A percentile compares a stretch with the other conserved stretches of the same genome.
Evolutionary conservation across 2,888 invertebrate genomes (phyloP).

Genomic region (Lysandra bellargus): DNA sequence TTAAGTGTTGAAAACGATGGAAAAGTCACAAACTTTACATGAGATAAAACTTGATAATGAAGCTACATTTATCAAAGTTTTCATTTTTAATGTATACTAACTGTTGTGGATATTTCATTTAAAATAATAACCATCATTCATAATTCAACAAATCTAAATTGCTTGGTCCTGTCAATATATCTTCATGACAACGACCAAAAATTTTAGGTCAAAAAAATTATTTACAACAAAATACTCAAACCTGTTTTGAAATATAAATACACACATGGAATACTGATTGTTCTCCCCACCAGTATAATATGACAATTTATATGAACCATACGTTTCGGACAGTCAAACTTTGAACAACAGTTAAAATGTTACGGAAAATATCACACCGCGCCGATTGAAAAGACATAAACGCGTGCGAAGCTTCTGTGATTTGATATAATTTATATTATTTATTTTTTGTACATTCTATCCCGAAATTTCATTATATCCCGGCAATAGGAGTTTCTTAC

Average conservation of each 20-base stretch:
- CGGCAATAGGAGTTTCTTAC: too few species aligned
- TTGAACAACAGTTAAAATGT: neutral
- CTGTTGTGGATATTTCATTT: too few species aligned
- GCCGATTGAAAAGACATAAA: constrained; percentile 26
- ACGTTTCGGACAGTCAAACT: neutral
- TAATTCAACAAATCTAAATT: neutral
- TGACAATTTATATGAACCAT: constrained; percentile 3
- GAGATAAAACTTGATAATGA: neutral
- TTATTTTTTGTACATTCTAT: neutral
- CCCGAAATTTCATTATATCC: too few species aligned
- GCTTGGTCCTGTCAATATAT: neutral
- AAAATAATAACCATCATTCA: too few species aligned
- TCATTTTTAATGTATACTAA: too few species aligned
- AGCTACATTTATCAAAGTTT: neutral
- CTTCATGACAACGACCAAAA: neutral
- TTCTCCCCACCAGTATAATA: neutral
- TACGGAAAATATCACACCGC: neutral
- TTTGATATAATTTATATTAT: neutral
- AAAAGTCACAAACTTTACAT: too few species aligned
- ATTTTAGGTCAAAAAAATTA: neutral
- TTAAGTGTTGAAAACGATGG: too few species aligned
- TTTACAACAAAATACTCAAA: neutral
- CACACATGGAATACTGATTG: neutral
- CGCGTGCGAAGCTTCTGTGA: constrained; percentile 15
- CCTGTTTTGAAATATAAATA: neutral